Conservation (phyloP, 1,140 invertebrate species). For the Ostrea edulis region DNA sequence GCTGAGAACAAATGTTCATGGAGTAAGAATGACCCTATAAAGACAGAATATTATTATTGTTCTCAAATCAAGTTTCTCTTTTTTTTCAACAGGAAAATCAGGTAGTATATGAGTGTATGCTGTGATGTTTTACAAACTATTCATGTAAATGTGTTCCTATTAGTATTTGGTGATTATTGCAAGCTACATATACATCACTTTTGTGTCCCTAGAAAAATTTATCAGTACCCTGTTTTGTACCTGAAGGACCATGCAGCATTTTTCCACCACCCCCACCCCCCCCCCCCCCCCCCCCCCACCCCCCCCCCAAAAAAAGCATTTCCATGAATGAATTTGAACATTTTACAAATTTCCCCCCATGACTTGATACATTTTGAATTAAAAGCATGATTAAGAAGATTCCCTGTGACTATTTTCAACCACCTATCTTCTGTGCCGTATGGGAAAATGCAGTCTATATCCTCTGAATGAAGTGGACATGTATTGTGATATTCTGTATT, state of each 20-base stretch:
- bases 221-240: too few species aligned
- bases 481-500: neutral
- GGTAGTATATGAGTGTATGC: neutral
- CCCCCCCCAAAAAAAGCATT: neutral
- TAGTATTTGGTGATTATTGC: neutral
- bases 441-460: neutral
- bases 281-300: too few species aligned
- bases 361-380: neutral
- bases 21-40: neutral
- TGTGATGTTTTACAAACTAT: constrained; percentile 23
- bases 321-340: neutral
- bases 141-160: neutral
- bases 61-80: neutral
- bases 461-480: neutral
- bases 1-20: too few species aligned
- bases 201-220: neutral
- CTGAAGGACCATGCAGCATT: too few species aligned
- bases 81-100: constrained; percentile 16
- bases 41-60: neutral
- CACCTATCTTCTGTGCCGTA: neutral
- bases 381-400: neutral
- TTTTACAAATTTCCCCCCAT: neutral
- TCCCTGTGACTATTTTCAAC: neutral
- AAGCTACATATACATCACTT: neutral
- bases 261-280: too few species aligned